Evolutionary conservation across 2,888 invertebrate genomes (phyloP), one percentile per base, ranked within the genome.

Genomic region (Phortica okadai): DNA sequence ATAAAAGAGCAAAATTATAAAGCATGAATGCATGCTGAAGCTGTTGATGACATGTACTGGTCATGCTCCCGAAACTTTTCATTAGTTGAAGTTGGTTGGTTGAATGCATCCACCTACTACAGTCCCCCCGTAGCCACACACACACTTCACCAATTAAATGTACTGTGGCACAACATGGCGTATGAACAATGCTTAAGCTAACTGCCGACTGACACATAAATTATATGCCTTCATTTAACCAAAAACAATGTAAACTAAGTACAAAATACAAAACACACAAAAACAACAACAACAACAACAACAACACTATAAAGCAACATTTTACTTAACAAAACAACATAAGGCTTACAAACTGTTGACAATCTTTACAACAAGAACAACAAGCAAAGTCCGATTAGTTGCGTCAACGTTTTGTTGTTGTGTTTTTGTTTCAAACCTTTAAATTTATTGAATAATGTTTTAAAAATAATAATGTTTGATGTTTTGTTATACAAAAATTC

Each of bases 151-250:
- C 33, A 33, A 33, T 33, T 33, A 33, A 33, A 33, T 33, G 33
- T 33, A 33, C 33, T 33, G 33, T 33, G 33, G 33, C 33, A 16
- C 45, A 44, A 69, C 50, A 10, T 69, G 69, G 50, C 16, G 45
- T 69, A 69, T 50, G 50, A 45, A 56, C 62, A 72, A 54, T 21
- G 45, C 50, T 54, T 33, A n/a, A 50, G n/a, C 16, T 42, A 14
- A 41, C 42, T 74, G 44, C n/a, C 14, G 66, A 45, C 69, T 69
- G 69, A 56, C 59, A 76, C 77, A 78, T 77, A 76, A 78, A 80
- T 78, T 78, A 76, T 74, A 77, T 58, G 81, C 74, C 80, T 77
- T 78, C 77, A 81, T 80, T 81, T 76, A 58, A 77, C 73, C 78
- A 66, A 80, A 80, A 78, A 80, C 77, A 80, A 75, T 81, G 80